Conservation (phyloP, 2,888 invertebrate species). For the Stomorhina lunata region DNA sequence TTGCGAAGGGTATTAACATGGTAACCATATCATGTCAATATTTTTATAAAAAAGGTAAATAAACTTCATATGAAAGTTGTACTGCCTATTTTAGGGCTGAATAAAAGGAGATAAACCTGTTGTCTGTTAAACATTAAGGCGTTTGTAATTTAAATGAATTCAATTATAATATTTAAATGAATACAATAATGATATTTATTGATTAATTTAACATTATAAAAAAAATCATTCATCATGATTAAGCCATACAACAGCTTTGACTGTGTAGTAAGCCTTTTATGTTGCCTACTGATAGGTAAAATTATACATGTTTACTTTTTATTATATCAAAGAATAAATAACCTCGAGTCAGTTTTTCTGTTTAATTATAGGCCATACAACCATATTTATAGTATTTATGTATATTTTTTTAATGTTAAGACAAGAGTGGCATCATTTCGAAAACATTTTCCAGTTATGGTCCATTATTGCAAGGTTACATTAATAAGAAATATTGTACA, state of each 20-base stretch:
- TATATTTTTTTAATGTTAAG: background rate
- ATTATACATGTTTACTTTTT: background rate
- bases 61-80: background rate
- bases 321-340: constrained; percentile 2
- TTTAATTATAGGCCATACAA: constrained; percentile 40
- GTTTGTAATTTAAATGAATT: constrained; percentile 35
- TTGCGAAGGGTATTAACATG: too few relatives aligned
- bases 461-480: constrained; percentile 7
- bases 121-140: constrained; percentile 34
- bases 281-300: too few relatives aligned
- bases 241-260: background rate
- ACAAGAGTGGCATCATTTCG: background rate
- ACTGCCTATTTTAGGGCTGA: background rate
- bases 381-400: background rate
- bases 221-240: constrained; percentile 14
- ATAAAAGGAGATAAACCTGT: too few relatives aligned
- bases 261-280: too few relatives aligned
- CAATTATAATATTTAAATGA: constrained; percentile 41
- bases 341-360: constrained; percentile 16
- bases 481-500: background rate
- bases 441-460: background rate
- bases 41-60: background rate
- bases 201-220: constrained; percentile 38
- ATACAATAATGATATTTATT: constrained; percentile 29
- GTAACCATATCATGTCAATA: too few relatives aligned